phyloP scores from a whole-genome alignment of 1,140 invertebrate genomes.

The Leguminivora glycinivorella region DNA sequence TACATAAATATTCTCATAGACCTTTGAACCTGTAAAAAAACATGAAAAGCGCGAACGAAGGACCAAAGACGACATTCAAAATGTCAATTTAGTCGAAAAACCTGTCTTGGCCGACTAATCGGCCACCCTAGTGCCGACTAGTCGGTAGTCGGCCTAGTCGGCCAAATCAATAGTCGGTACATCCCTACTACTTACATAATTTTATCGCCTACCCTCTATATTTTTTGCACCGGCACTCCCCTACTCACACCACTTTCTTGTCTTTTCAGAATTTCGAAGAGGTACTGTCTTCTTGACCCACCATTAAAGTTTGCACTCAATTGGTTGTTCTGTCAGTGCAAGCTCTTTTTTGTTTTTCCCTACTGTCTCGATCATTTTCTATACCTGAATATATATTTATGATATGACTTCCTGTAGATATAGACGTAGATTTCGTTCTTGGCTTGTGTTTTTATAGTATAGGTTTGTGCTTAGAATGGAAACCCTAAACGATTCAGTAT shows the following conservation, averaged over 20 bases:
- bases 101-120: too few relatives aligned
- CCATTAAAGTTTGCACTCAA: constrained; percentile 58
- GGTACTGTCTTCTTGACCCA: constrained; percentile 69
- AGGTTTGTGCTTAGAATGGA: background rate
- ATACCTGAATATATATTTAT: constrained; percentile 12
- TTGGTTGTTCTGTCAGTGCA: constrained; percentile 36
- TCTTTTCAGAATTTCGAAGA: constrained; percentile 78
- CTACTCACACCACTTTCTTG: constrained; percentile 72
- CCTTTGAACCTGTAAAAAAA: too few relatives aligned
- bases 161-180: too few relatives aligned
- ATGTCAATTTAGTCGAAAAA: too few relatives aligned
- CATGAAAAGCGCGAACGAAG: too few relatives aligned
- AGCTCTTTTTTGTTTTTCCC: constrained; percentile 11
- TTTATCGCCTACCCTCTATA: constrained; percentile 31
- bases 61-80: too few relatives aligned
- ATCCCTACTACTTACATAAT: too few relatives aligned
- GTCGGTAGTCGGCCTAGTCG: too few relatives aligned
- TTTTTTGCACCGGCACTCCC: constrained; percentile 52
- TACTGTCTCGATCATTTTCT: background rate
- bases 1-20: too few relatives aligned
- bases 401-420: background rate
- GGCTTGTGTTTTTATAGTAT: constrained; percentile 19
- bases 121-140: too few relatives aligned
- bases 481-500: background rate
- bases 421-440: constrained; percentile 20